Conservation (phyloP, 2,797 vertebrate genomes). For the Threskiornis aethiopicus region DNA sequence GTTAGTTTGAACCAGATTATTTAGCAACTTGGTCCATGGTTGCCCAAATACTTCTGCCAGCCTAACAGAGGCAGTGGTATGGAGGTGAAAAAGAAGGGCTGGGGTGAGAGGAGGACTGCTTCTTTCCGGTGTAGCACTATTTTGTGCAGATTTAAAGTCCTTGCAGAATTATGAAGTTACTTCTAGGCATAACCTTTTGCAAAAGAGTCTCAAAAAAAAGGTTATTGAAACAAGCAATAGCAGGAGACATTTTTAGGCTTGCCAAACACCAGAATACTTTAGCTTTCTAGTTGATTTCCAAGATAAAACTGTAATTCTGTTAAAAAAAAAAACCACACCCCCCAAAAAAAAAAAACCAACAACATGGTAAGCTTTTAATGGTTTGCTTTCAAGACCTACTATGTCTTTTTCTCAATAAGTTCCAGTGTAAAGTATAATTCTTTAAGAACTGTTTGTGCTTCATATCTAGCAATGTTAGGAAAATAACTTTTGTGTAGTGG, state of each 20-base stretch:
- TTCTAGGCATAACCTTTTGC: neutral
- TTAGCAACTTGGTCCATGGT: neutral
- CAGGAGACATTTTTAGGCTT: neutral
- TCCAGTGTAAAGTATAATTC: neutral
- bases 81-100: neutral
- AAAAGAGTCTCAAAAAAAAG: neutral
- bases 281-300: neutral
- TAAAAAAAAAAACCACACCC: neutral
- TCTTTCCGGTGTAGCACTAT: neutral
- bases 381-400: neutral
- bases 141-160: neutral
- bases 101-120: neutral
- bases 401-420: neutral
- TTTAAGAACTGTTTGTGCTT: neutral
- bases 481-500: neutral
- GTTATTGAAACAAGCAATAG: neutral
- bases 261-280: neutral
- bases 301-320: neutral
- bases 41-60: neutral
- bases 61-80: neutral
- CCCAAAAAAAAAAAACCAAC: too few species aligned
- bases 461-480: neutral
- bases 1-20: neutral
- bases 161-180: neutral
- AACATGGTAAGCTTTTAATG: rapidly evolving